Evolutionary conservation across 2,888 invertebrate genomes (phyloP).

Genomic region (Sarcophaga carnaria): DNA sequence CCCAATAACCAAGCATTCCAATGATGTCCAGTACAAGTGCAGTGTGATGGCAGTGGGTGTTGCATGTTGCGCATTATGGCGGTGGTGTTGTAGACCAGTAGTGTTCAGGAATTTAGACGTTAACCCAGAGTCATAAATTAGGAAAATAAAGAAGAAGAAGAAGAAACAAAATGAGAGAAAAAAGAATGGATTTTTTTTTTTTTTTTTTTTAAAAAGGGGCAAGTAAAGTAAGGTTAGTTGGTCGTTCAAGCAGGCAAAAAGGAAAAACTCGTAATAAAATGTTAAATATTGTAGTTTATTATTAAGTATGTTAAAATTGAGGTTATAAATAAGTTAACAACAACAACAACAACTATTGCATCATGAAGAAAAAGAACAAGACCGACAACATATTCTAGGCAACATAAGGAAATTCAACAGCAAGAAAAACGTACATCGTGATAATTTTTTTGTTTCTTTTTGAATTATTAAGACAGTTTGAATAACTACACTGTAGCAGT

Average conservation of each 20-base stretch:
- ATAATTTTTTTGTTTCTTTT: too few relatives aligned
- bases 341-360: constrained; percentile 54
- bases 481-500: too few relatives aligned
- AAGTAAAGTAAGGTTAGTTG: neutral
- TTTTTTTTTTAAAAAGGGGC: too few relatives aligned
- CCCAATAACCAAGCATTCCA: too few relatives aligned
- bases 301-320: constrained; percentile 57
- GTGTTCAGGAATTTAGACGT: neutral
- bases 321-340: constrained; percentile 54
- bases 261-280: constrained; percentile 5
- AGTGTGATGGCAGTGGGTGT: neutral
- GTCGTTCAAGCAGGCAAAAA: neutral
- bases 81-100: neutral
- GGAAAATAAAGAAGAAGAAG: neutral
- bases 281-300: constrained; percentile 54
- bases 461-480: too few relatives aligned
- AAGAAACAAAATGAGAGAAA: neutral
- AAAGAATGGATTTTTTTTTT: neutral
- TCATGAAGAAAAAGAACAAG: constrained; percentile 13
- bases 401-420: constrained; percentile 60
- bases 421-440: neutral
- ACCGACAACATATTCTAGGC: neutral
- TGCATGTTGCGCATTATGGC: too few relatives aligned
- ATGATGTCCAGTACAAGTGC: too few relatives aligned
- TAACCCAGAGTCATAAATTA: neutral